Conservation (phyloP, 2,113 vertebrate species). For the Piliocolobus tephrosceles region DNA sequence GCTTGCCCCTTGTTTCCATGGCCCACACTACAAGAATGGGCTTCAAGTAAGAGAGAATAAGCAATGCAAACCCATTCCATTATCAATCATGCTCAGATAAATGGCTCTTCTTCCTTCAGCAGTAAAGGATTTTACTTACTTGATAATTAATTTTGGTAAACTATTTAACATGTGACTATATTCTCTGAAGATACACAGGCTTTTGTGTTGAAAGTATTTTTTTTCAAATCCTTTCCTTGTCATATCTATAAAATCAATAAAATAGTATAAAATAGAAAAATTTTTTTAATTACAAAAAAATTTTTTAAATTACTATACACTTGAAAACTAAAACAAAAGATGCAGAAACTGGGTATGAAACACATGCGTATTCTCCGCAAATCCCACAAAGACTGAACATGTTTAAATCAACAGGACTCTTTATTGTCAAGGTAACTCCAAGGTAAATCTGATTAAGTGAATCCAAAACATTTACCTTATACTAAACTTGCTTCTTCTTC, state of each 20-base stretch:
- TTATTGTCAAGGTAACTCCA: conserved; percentile 53
- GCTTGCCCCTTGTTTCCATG: not conserved
- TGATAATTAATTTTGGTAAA: not conserved
- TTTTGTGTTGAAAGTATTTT: conserved; percentile 19
- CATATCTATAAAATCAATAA: conserved; percentile 13
- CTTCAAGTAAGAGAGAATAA: not conserved
- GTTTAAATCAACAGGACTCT: conserved; percentile 40
- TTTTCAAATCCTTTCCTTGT: conserved; percentile 10
- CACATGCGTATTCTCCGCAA: not conserved
- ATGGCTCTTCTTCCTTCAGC: not conserved
- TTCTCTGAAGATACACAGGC: not conserved
- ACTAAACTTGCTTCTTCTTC: not conserved
- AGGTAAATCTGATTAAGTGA: conserved; percentile 48
- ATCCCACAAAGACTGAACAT: not conserved
- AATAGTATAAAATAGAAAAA: not conserved
- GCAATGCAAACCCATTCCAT: not conserved
- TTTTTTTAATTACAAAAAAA: not conserved
- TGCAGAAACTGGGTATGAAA: not conserved
- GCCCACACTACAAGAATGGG: not conserved
- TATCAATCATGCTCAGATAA: not conserved
- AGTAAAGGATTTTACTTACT: not conserved
- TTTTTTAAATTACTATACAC: not conserved
- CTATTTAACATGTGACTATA: not conserved
- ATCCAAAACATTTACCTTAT: conserved; percentile 46
- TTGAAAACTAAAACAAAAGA: conserved; percentile 55